Evolutionary conservation across 2,888 invertebrate genomes (phyloP), one percentile per base, ranked within the genome.

Genomic region (Nomada lathburiana): DNA sequence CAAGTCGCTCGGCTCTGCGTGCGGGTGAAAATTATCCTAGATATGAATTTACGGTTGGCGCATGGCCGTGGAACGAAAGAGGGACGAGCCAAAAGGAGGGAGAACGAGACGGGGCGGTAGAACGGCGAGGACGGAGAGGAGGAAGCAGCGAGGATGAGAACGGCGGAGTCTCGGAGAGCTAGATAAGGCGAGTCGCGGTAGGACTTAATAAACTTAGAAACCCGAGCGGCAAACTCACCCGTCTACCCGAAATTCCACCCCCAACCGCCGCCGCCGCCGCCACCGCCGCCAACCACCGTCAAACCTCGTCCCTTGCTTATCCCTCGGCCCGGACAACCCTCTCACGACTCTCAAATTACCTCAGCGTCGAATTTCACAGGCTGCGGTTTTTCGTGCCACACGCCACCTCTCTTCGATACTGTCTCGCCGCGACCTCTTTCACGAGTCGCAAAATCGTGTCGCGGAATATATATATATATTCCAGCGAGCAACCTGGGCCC

Each of bases 1-100:
- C 91, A 90, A 90, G 88, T 86, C 85, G 87, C 83, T 80, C 80
- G 85, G 80, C 67, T 86, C 83, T 86, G 84, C 79, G 88, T 67
- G 84, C 86, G 90, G 91, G 91, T 88, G 91, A 92, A 92, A 92
- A 93, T 93, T 92, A 93, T 93, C 91, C 92, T 90, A 92, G 93
- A 92, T 93, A 93, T 93, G 93, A 93, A 93, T 93, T 92, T 92
- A 93, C 91, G 90, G 90, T 86, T 79, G 85, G 87, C 81, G 77
- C 85, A 80, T 81, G 81, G 29, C 79, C 80, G 64, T 73, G 50
- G 86, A 78, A 86, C 68, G 82, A 89, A 88, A 86, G 88, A 88
- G 84, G 80, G 80, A 73, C 74, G 81, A 26, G 50, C 20, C 23
- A 50, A n/a, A 26, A 23, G 16, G 63, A 36, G 59, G 57, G 69